Evolutionary conservation across 2,113 vertebrate species (phyloP).

Genomic region (Caloenas nicobarica): DNA sequence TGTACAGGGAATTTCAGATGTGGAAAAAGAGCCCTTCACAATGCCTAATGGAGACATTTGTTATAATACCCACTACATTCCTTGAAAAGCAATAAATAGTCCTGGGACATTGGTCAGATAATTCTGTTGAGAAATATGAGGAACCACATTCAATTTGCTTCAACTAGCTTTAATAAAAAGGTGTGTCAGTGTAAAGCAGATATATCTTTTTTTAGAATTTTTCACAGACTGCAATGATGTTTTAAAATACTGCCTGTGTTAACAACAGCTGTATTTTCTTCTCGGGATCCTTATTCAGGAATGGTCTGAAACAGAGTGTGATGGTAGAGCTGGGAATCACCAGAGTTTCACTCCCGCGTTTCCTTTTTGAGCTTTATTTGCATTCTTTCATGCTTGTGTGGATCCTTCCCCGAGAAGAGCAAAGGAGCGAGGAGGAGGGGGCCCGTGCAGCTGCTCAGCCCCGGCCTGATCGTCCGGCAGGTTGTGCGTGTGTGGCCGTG

Average conservation of each 20-base stretch:
- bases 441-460: too few species aligned
- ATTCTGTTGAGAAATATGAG: not conserved
- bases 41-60: not conserved
- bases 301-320: not conserved
- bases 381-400: not conserved
- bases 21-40: not conserved
- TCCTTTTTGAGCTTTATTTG: not conserved
- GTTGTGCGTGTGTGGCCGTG: not conserved
- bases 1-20: slow-evolving; percentile 1
- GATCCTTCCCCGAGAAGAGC: not conserved
- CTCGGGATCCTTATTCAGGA: not conserved
- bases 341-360: not conserved
- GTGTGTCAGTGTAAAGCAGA: not conserved
- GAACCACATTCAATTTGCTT: not conserved
- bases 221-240: not conserved
- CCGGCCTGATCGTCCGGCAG: not conserved
- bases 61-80: not conserved
- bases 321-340: not conserved
- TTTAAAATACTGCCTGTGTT: not conserved
- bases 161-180: not conserved
- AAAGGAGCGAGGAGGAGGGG: not conserved
- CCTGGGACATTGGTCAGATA: not conserved
- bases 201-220: not conserved
- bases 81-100: not conserved
- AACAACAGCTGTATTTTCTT: not conserved